phyloP scores from a whole-genome alignment of 2,113 vertebrate species.

The Myanophis thanlyinensis region DNA sequence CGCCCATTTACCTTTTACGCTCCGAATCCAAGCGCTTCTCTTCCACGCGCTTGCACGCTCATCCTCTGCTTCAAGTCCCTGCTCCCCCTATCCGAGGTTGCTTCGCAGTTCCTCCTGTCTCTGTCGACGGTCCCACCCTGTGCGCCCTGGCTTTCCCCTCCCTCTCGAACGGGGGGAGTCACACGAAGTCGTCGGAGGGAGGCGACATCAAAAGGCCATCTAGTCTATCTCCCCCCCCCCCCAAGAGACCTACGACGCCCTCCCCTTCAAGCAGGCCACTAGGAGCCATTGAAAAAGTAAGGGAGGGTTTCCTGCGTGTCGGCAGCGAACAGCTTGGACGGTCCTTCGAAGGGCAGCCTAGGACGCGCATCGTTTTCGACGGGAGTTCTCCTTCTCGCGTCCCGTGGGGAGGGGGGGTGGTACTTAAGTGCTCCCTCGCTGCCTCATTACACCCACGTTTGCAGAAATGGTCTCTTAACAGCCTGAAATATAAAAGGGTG shows the following conservation, averaged over 20 bases:
- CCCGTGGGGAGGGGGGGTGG: not conserved
- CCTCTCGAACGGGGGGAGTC: not conserved
- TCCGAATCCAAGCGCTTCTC: not conserved
- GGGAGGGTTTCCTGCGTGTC: not conserved
- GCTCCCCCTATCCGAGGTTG: not conserved
- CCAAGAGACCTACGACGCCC: not conserved
- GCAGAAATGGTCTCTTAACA: not conserved
- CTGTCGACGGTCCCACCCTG: not conserved
- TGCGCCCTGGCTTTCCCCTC: too few species aligned
- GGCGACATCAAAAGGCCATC: not conserved
- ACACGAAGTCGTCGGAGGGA: not conserved
- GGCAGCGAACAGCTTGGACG: not conserved
- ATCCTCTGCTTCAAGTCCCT: not conserved
- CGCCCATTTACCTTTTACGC: not conserved
- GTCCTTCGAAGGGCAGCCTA: not conserved
- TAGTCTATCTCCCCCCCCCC: not conserved
- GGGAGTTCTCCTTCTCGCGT: not conserved
- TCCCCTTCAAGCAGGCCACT: not conserved
- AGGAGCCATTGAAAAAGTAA: not conserved
- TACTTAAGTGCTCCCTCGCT: not conserved
- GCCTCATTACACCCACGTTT: not conserved
- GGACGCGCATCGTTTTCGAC: too few species aligned
- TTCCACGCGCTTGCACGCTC: not conserved
- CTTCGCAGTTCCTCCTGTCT: not conserved
- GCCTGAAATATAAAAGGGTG: not conserved